These are phyloP conservation scores for Hypocryptadius cinnamomeus DNA, from an alignment of 2,113 vertebrate species.

Conservation along the genomic window DNA sequence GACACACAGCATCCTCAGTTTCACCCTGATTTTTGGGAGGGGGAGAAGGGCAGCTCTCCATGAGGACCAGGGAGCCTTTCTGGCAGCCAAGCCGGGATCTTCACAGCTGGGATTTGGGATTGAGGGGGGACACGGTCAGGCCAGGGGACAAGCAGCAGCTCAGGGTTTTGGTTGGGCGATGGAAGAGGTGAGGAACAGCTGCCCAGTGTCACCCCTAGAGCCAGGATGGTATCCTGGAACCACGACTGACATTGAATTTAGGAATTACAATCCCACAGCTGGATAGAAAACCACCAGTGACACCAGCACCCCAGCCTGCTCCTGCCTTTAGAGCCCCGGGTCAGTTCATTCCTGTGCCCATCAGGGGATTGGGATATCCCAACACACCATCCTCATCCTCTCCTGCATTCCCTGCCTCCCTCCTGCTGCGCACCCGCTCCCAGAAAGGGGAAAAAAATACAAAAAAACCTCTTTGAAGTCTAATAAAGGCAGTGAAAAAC, in stretches of 20 bases:
- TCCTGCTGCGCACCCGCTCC: not conserved
- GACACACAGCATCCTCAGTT: not conserved
- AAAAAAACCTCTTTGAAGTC: not conserved
- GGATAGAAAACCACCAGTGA: not conserved
- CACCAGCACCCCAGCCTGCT: not conserved
- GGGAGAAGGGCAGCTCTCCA: not conserved
- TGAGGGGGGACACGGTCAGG: not conserved
- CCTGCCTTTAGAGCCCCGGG: not conserved
- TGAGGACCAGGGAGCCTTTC: not conserved
- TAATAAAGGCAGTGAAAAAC: not conserved
- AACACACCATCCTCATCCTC: not conserved
- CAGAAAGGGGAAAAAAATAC: not conserved
- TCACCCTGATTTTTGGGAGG: not conserved
- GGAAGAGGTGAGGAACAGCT: not conserved
- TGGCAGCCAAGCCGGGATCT: not conserved
- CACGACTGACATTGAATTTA: fast-evolving
- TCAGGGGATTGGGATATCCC: not conserved
- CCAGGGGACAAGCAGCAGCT: not conserved
- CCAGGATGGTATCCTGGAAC: not conserved
- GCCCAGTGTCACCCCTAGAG: fast-evolving
- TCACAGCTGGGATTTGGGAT: not conserved
- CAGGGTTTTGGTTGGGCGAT: not conserved
- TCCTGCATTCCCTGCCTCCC: not conserved
- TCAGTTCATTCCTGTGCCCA: not conserved
- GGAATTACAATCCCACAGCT: not conserved